Conservation (phyloP, 2,113 vertebrate genomes). For the Hippocampus zosterae region DNA sequence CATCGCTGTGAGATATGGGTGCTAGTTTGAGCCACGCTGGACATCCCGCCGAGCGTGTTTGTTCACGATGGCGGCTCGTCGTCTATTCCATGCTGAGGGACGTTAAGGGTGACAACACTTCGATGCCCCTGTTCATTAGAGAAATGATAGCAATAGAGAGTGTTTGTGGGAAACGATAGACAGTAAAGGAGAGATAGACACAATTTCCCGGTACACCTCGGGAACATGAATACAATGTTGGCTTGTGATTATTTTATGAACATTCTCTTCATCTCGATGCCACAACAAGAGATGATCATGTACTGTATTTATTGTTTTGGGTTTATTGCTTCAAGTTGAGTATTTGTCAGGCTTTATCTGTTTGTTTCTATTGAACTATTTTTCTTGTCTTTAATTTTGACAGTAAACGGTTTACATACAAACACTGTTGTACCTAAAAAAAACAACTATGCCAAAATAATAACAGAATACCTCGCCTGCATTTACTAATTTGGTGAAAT, state of each 20-base stretch:
- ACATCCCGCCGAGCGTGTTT: constrained; percentile 27
- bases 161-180: constrained; percentile 6
- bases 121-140: constrained; percentile 41
- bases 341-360: background rate
- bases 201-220: constrained; percentile 5
- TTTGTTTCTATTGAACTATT: background rate
- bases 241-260: constrained; percentile 27
- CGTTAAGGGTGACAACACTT: constrained; percentile 40
- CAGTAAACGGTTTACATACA: background rate
- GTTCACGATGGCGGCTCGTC: constrained; percentile 46
- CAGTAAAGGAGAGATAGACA: constrained; percentile 13
- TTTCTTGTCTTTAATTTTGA: background rate
- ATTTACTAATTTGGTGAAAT: background rate
- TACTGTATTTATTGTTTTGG: background rate
- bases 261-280: constrained; percentile 1
- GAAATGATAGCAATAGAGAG: background rate
- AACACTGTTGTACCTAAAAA: background rate
- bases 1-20: constrained; percentile 38
- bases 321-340: background rate
- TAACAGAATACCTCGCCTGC: background rate
- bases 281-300: background rate
- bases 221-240: background rate
- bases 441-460: background rate
- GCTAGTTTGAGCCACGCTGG: constrained; percentile 58
- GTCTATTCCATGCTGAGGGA: constrained; percentile 34